Base-by-base conservation (phyloP, 2,888 invertebrate species). In the Diarsia brunnea region DNA sequence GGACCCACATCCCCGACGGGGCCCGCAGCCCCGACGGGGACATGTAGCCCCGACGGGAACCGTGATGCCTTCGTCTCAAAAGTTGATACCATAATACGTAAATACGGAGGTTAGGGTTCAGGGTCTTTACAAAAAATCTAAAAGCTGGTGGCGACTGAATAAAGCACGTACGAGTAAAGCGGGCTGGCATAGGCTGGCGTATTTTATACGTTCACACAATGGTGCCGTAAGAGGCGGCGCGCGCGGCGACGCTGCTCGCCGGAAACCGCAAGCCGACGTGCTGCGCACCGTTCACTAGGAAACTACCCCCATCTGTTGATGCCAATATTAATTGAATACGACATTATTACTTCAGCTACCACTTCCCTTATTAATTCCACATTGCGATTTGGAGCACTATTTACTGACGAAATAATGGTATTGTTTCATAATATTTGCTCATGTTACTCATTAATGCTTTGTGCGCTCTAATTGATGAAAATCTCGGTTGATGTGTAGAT, bases 221-320 rank as follows among this genome's bases (percentile, higher is more conserved):
- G 66, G 72, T 73, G 64, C 81, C 61, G 67, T 84, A 74, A 78
- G 72, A 0, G 78, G 73, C 31, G 67, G 76, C 69, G 65, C 64
- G 72, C 55, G 67, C 71, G 69, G 47, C 66, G 66, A 69, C 74
- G 69, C 61, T 71, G 69, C 55, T 68, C 71, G 31, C 63, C 72
- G 78, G 74, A 78, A 78, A 78, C 85, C 82, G 45, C 86, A 75
- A 71, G 61, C 73, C 75, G 27, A 64, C 60, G 66, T 27, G 38
- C 61, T 47, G 60, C 61, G 69, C 65, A 64, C 67, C 61, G 43
- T 74, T 69, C 71, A 75, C 63, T 68, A 47, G 16, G 24, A 47
- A 16, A 55, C 55, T 55, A 24, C 61, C 21, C 51, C 72, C 85
- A 84, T 82, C 76, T 82, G 85, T 81, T 76, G 70, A 68, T 70